Evolutionary conservation across 2,797 vertebrate species (phyloP), one percentile per base, ranked within the genome.

Genomic region (Gymnoscopelus braueri): DNA sequence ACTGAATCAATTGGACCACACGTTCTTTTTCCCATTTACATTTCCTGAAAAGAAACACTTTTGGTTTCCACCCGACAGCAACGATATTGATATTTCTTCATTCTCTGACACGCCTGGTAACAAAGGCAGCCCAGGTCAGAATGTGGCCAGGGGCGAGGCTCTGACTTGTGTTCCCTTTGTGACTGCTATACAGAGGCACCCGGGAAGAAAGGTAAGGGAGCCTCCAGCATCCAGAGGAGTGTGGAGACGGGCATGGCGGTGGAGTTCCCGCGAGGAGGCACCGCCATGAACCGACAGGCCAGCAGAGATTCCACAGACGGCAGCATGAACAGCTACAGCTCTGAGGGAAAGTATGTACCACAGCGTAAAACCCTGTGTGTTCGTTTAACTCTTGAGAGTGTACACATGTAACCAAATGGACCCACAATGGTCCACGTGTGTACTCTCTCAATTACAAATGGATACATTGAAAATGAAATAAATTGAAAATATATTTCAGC

Each of bases 311-410:
- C 98, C 15, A 98, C 96, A 0, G 97, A 99, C 0, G 98, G 97
- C 81, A 98, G 97, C 92, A 98, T 98, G 92, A 97, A 98, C 90
- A 99, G 98, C 88, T 99, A 98, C 50, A 98, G 96, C 93, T 99
- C 98, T 0, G 98, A 99, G 95, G 97, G 97, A 87, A 99, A 99
- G 98, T 99, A 90, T 87, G 98, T 97, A 61, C 5, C 56, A n/a
- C 14, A 0, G 39, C 0, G 6, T 15, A 13, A 54, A 15, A 24
- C 12, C 51, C 4, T n/a, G 51, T 9, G 23, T 54, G 53, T 23
- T 0, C 49, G 5, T 15, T 51, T 51, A 10, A 12, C 39, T 9
- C 57, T 14, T 54, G 19, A 11, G 11, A 57, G 13, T 32, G 48
- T 26, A 15, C 29, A 35, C 32, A 35, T 35, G 32, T 6, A 35